Percentiles rank a stretch among this genome's conserved stretches.
Conservation (phyloP, 2,888 invertebrate species). For the Drosophila lutescens region DNA sequence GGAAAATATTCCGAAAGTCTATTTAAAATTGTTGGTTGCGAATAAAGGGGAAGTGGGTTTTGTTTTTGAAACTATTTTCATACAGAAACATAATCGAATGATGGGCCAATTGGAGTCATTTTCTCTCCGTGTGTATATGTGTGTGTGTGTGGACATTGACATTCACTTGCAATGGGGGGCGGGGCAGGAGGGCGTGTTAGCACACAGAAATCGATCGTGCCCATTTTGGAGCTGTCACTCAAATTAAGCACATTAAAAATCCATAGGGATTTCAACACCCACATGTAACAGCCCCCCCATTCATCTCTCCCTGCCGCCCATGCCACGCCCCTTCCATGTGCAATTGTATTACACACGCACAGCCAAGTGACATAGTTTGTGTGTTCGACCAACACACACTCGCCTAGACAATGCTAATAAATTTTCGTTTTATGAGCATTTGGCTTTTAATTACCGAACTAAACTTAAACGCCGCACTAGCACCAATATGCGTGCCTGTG, state of each 20-base stretch:
- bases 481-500: constrained; percentile 22
- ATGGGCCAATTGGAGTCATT: no score
- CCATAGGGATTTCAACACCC: constrained; percentile 49
- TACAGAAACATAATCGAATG: background rate
- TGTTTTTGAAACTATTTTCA: background rate
- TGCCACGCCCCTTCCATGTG: constrained; percentile 16
- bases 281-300: constrained; percentile 10
- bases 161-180: constrained; percentile 22
- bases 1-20: background rate
- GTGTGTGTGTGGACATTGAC: constrained; percentile 37
- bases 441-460: constrained; percentile 57
- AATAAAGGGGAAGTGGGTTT: background rate
- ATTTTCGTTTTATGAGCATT: constrained; percentile 56
- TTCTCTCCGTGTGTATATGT: constrained; percentile 1
- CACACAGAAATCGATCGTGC: constrained; percentile 52
- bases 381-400: constrained; percentile 38
- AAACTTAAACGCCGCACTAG: constrained; percentile 51
- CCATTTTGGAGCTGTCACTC: constrained; percentile 47
- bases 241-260: constrained; percentile 53
- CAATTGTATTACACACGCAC: constrained; percentile 36
- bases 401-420: constrained; percentile 52
- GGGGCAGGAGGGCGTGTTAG: constrained; percentile 11
- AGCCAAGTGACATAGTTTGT: constrained; percentile 33
- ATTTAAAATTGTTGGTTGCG: background rate
- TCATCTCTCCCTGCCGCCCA: background rate